Base-by-base conservation (phyloP, 2,797 vertebrate genomes). In the Garrulus glandarius region DNA sequence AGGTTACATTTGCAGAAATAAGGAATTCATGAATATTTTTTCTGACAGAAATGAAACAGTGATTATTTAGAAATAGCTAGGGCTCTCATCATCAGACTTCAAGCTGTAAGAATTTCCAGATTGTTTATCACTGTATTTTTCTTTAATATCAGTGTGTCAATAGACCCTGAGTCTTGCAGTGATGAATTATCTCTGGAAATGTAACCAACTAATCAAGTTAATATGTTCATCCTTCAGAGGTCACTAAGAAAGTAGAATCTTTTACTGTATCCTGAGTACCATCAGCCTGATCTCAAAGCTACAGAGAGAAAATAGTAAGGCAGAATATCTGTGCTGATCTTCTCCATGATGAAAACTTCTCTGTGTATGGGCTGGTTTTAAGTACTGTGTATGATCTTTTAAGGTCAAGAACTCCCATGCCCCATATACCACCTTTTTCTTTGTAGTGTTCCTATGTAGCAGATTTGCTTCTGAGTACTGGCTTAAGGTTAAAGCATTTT, bases 111-210 rank as follows among this genome's bases (percentile, higher is more conserved):
- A 37, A 82, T 81, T 94, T 94, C 46, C 13, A 85, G 13, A 8
- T 55, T 56, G 26, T 76, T 80, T 64, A 32, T 79, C n/a, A 19
- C 41, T 81, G 10, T 64, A 37, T 89, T 94, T 95, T 95, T 85
- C 12, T 57, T 47, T 59, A 84, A 32, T 72, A 61, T 44, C 30
- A 22, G 1, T 19, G 49, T 46, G 18, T 4, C 43, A 57, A n/a
- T 65, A 76, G 46, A 49, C 29, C 20, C 29, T 26, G 32, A 47
- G 17, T 72, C 37, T 49, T 78, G 23, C 11, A 60, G 1, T 75
- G 56, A 29, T 57, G 19, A 43, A 60, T 32, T 76, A 37, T 65
- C 41, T 91, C 20, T 71, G 50, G 39, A 68, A 90, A 78, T n/a
- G 20, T 70, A 88, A 29, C 21, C 44, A 82, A 34, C 13, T 52